A percentile compares a stretch with the other conserved stretches of the same genome.
Conservation (phyloP, 1,140 invertebrate species). For the Megalonaias nervosa region DNA sequence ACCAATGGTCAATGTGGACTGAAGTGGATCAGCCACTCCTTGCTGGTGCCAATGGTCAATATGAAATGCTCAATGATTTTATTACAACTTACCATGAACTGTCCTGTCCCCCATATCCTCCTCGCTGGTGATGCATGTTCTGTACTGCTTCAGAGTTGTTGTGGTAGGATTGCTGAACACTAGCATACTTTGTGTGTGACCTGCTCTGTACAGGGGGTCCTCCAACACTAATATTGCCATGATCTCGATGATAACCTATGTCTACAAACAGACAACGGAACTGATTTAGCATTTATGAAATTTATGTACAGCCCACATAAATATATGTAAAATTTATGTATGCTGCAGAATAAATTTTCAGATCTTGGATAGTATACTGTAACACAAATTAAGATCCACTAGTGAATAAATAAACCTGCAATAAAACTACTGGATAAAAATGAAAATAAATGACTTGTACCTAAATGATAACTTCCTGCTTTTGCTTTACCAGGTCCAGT, state of each 20-base stretch:
- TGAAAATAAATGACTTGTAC: too few species aligned
- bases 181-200: constrained; percentile 47
- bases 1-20: not conserved
- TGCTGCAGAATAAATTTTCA: too few species aligned
- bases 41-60: not conserved
- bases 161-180: constrained; percentile 39
- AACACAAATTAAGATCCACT: too few species aligned
- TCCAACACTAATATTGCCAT: constrained; percentile 34
- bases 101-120: constrained; percentile 6
- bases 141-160: constrained; percentile 12
- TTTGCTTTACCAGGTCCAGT: too few species aligned
- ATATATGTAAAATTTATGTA: too few species aligned
- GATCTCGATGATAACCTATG: constrained; percentile 47
- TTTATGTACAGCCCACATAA: too few species aligned
- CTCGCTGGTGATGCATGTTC: constrained; percentile 6
- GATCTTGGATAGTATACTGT: too few species aligned
- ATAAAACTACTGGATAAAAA: too few species aligned
- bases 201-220: constrained; percentile 41
- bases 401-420: too few species aligned
- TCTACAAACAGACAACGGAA: constrained; percentile 26
- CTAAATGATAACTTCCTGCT: too few species aligned
- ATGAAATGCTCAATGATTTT: not conserved
- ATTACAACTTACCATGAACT: constrained; percentile 28
- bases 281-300: too few species aligned
- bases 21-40: too few species aligned